phyloP scores from a whole-genome alignment of 2,888 invertebrate genomes.

The Tipula unca region DNA sequence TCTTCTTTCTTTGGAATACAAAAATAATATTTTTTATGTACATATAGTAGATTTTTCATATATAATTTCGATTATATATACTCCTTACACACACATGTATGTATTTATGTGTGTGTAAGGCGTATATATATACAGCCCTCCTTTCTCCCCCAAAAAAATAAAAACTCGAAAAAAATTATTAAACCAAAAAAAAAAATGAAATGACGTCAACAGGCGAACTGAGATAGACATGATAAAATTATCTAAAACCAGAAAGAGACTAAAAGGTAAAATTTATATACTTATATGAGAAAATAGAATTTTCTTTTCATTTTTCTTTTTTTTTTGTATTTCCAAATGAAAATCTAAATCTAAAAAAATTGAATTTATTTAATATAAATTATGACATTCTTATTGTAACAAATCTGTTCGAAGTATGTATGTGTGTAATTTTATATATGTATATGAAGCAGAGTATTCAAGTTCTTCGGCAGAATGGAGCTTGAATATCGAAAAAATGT shows the following conservation, averaged over 20 bases:
- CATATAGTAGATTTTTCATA: neutral
- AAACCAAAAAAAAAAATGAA: constrained; percentile 14
- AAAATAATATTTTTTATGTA: neutral
- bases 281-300: neutral
- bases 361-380: neutral
- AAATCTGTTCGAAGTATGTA: neutral
- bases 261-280: constrained; percentile 1
- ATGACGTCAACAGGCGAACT: constrained; percentile 19
- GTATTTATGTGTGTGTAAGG: neutral
- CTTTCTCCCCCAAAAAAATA: neutral
- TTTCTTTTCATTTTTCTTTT: neutral
- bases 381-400: neutral
- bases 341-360: neutral
- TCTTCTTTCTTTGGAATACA: neutral
- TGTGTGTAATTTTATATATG: neutral
- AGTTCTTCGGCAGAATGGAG: neutral
- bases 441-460: neutral
- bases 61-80: neutral
- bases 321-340: neutral
- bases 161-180: neutral
- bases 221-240: constrained; percentile 10
- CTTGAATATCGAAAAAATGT: neutral
- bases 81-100: neutral
- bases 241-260: neutral
- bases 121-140: neutral